Percentiles rank a stretch among this genome's conserved stretches.
Conservation (phyloP, 2,113 vertebrate species). For the Pantherophis guttatus region DNA sequence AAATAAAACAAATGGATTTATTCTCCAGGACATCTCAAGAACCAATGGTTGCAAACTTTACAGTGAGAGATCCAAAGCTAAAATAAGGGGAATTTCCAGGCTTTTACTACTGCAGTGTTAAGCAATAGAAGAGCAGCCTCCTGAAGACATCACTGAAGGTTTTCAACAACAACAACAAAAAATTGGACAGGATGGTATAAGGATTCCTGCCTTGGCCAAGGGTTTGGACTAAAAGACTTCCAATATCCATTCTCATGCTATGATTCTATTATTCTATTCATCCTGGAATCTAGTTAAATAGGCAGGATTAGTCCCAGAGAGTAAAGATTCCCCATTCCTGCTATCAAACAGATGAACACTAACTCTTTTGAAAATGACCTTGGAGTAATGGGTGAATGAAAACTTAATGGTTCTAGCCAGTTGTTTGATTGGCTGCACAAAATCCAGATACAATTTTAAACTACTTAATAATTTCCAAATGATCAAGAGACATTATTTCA, state of each 20-base stretch:
- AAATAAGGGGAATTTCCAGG: neutral
- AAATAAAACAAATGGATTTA: neutral
- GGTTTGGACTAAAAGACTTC: neutral
- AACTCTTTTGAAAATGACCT: neutral
- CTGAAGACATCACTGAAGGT: neutral
- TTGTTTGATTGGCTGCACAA: neutral
- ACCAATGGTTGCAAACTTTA: neutral
- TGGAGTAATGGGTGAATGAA: neutral
- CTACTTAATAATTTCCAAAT: neutral
- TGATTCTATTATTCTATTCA: neutral
- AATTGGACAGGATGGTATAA: neutral
- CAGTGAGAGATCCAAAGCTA: neutral
- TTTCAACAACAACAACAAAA: neutral
- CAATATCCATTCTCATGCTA: neutral
- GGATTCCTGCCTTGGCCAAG: neutral
- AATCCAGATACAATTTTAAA: neutral
- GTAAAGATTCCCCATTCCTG: neutral
- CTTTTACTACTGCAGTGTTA: neutral
- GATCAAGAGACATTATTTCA: neutral
- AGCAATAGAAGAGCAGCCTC: neutral
- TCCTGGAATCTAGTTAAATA: neutral
- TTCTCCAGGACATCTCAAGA: neutral
- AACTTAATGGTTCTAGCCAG: neutral
- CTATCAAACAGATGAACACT: neutral
- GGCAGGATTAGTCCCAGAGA: neutral